Base-by-base conservation (phyloP, 2,113 vertebrate species). In the Pseudorectes ferrugineus region DNA sequence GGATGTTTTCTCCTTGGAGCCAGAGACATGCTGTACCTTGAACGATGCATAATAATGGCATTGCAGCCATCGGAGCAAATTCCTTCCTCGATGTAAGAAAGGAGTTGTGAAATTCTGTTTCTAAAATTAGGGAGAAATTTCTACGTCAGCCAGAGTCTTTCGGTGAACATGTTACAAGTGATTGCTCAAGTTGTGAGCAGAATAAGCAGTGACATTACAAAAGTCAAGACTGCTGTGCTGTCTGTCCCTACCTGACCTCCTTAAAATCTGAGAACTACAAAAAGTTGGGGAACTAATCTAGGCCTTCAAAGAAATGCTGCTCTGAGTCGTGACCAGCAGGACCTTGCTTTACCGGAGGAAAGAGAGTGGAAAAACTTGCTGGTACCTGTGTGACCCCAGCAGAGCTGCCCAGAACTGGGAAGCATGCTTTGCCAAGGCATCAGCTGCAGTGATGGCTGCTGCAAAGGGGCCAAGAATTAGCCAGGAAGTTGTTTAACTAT, bases 121-220 rank as follows among this genome's bases (percentile, higher is more conserved):
- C 95, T 96, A 96, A 94, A 96, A 88, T 96, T 94, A 94, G 83
- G 76, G 63, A 75, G 14, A 88, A 89, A 81, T 65, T 73, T 93
- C 59, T 81, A 61, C 2, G 4, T 84, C 72, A 70, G 54, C 78
- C 76, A 52, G 51, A 83, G 71, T 75, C 89, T 78, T 71, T 91
- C 1, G 0, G 52, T 71, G 62, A 85, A 72, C 2, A 1, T 0
- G 2, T 94, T 90, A 72, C 43, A 85, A 96, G 71, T 75, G 83
- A 88, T 80, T 88, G 67, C 68, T 63, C 46, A 59, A 83, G 77
- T 18, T 89, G 38, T 78, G 88, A 94, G 94, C 36, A 80, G 87
- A 96, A 97, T 84, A 94, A 95, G 92, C 58, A 61, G 71, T 92
- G 96, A 96, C 90, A 96, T 88, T 95, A 95, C 57, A 82, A 42